Evolutionary conservation across 2,797 vertebrate genomes (phyloP).

Genomic region (Sebastes oblongus): DNA sequence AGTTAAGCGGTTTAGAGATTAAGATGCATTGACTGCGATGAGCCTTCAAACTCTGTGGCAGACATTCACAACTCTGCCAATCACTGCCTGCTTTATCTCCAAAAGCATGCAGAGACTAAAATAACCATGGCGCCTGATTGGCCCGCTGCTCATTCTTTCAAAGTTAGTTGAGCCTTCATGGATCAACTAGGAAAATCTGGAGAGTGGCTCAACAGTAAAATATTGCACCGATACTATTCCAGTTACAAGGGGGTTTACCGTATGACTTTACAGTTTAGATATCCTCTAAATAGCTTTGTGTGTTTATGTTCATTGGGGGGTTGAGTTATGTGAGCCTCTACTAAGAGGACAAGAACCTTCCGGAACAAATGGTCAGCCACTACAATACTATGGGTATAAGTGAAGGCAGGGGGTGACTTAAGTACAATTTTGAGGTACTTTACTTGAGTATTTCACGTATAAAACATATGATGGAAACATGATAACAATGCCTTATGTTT

Average conservation of each 20-base stretch:
- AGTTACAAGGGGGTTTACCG: neutral
- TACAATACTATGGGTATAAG: neutral
- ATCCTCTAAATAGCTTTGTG: neutral
- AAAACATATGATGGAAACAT: neutral
- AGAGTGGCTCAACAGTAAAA: conserved; percentile 36
- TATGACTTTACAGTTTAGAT: neutral
- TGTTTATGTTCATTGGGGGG: neutral
- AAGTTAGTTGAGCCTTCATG: conserved; percentile 35
- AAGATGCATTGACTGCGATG: neutral
- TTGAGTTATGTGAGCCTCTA: neutral
- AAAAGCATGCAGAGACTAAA: conserved; percentile 63
- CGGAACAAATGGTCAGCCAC: neutral
- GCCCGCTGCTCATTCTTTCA: conserved; percentile 61
- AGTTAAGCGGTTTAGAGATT: neutral
- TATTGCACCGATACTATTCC: conserved; percentile 1
- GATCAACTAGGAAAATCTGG: conserved; percentile 26
- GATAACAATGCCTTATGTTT: no score
- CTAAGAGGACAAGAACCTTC: neutral
- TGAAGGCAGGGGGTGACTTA: neutral
- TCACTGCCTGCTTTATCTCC: conserved; percentile 67
- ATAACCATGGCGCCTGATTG: conserved; percentile 66
- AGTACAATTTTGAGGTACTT: neutral
- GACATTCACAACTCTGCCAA: conserved; percentile 38
- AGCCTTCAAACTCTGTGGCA: conserved; percentile 12
- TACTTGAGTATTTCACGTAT: neutral